Evolutionary conservation across 2,797 vertebrate genomes (phyloP).

Genomic region (Acanthurus lineatus): DNA sequence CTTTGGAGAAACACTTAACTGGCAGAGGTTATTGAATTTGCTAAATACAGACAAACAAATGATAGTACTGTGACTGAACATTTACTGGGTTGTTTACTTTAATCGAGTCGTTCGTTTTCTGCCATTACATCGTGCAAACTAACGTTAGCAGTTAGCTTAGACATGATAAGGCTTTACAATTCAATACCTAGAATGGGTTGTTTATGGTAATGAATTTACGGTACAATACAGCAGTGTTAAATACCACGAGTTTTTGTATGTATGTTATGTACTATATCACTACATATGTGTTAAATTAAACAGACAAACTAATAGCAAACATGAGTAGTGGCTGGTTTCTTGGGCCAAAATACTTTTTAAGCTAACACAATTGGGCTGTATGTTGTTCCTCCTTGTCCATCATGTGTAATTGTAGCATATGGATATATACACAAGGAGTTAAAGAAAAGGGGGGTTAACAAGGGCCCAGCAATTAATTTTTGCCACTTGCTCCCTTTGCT

Average conservation of each 20-base stretch:
- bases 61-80: not conserved
- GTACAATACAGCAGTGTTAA: not conserved
- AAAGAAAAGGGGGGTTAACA: not conserved
- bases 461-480: not conserved
- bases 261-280: not conserved
- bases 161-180: not conserved
- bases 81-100: not conserved
- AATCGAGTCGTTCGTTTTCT: not conserved
- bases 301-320: not conserved
- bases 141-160: conserved; percentile 7
- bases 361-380: not conserved
- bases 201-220: not conserved
- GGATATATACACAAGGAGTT: not conserved
- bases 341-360: not conserved
- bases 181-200: not conserved
- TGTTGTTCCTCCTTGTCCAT: not conserved
- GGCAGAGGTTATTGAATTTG: not conserved
- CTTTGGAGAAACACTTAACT: too few relatives aligned
- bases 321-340: not conserved
- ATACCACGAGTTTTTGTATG: not conserved
- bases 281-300: not conserved
- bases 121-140: not conserved
- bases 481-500: not conserved
- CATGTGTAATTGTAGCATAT: too few relatives aligned
- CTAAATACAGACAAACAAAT: not conserved